Conservation (phyloP, 2,113 vertebrate genomes). For the Muscicapa adusta region DNA sequence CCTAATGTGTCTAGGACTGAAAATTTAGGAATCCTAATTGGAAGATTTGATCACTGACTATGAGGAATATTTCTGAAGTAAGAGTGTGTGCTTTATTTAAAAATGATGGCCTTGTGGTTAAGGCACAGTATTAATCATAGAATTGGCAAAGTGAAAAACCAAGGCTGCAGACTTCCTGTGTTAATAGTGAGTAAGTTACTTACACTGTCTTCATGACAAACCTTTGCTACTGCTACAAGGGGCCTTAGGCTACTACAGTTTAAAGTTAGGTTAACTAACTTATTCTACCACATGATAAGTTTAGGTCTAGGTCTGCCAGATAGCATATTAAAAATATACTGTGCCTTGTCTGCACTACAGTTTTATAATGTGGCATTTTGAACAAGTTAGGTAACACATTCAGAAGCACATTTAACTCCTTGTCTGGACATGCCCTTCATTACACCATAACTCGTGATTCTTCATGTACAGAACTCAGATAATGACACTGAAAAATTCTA, state of each 20-base stretch:
- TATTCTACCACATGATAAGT: not conserved
- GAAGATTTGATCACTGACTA: not conserved
- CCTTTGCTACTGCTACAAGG: not conserved
- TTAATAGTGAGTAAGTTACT: slow-evolving; percentile 26
- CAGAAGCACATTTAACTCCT: not conserved
- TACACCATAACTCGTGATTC: not conserved
- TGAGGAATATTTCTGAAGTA: not conserved
- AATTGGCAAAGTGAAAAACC: slow-evolving; percentile 2
- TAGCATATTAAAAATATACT: not conserved
- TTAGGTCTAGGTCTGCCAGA: slow-evolving; percentile 23
- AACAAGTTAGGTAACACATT: slow-evolving; percentile 41
- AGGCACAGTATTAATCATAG: slow-evolving; percentile 18
- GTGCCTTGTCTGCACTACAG: not conserved
- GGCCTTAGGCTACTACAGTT: slow-evolving; percentile 45
- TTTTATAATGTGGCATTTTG: slow-evolving; percentile 35
- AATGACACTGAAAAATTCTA: not conserved
- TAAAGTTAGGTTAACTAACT: slow-evolving; percentile 1
- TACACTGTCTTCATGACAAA: slow-evolving; percentile 36
- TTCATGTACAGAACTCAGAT: not conserved
- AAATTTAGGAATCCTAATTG: not conserved
- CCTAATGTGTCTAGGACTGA: not conserved
- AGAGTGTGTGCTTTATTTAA: not conserved
- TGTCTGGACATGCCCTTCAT: slow-evolving; percentile 30
- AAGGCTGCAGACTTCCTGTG: slow-evolving; percentile 17
- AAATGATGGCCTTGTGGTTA: not conserved